Evolutionary conservation across 2,888 invertebrate species (phyloP), one percentile per base, ranked within the genome.

Genomic region (Parnassius glacialis): DNA sequence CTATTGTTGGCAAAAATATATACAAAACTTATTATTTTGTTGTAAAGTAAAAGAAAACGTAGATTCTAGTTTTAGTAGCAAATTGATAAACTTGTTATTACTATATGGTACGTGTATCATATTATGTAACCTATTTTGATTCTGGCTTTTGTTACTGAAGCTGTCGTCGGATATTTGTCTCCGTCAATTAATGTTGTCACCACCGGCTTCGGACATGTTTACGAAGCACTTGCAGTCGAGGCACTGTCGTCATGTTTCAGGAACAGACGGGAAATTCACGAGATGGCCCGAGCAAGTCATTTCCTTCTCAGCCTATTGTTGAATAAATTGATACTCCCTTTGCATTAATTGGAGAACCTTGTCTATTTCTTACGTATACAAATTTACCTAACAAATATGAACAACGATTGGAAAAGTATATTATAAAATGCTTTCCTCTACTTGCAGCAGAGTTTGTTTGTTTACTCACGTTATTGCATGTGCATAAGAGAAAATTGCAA

Each of bases 301-400:
- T 53, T 42, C 45, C 69, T 68, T 67, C 67, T 73, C 76, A 76
- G 78, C 84, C 81, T 83, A 83, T 83, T 87, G 87, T 88, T 81
- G 79, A 81, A 84, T 84, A 86, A 86, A 89, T 88, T 85, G 88
- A 84, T 78, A 75, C 66, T 61, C 64, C 68, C 69, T 73, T 72
- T n/a, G 43, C 59, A 11, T 72, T 74, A 74, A 76, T 76, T 70
- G 74, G 66, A 69, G 56, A 67, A 69, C 47, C 57, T 65, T 68
- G 68, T 68, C 73, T 71, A 67, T 51, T 55, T 62, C 57, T 58
- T 16, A 51, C 9, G n/a, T 25, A 61, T 55, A 48, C 2, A 48
- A 13, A 2, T 58, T 55, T 52, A 34, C 45, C 55, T 54, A 57
- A 52, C 55, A 63, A 66, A 64, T 54, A 54, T 65, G 60, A 65